These are phyloP conservation scores for Odontocerum albicorne DNA, from an alignment of 2,888 invertebrate genomes.

Conservation along the genomic window DNA sequence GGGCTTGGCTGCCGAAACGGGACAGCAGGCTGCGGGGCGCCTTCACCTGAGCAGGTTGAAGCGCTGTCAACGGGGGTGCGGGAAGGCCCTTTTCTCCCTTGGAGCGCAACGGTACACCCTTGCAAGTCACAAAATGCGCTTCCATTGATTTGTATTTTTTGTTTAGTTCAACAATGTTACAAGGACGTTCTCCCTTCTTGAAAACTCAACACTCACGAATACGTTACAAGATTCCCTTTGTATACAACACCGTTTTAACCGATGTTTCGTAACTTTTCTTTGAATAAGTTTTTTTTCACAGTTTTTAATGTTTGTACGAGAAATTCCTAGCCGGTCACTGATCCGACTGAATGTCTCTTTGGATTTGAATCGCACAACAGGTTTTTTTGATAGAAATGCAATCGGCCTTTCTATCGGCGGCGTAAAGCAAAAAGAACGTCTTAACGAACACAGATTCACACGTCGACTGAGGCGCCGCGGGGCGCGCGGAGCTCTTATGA, in stretches of 20 bases:
- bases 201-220: constrained; percentile 21
- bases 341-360: constrained; percentile 17
- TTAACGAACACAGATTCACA: constrained; percentile 1
- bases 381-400: constrained; percentile 26
- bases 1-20: constrained; percentile 58
- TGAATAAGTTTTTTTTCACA: constrained; percentile 6
- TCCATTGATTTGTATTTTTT: constrained; percentile 50
- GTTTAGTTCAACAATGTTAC: constrained; percentile 8
- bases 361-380: constrained; percentile 19
- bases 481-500: constrained; percentile 23
- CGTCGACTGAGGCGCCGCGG: constrained; percentile 25
- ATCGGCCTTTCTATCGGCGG: constrained; percentile 16
- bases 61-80: constrained; percentile 43
- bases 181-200: constrained; percentile 6
- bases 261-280: constrained; percentile 1
- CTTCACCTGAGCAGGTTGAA: constrained; percentile 20
- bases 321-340: constrained; percentile 23
- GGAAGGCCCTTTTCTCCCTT: constrained; percentile 42
- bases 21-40: constrained; percentile 46
- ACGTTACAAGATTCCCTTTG: constrained; percentile 2
- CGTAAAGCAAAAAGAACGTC: constrained; percentile 8
- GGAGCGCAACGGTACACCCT: constrained; percentile 27
- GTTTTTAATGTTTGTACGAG: background rate
- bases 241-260: no score
- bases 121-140: constrained; percentile 60